Evolutionary conservation across 1,140 invertebrate genomes (phyloP), one percentile per base, ranked within the genome.

Genomic region (Tigriopus japonicus): DNA sequence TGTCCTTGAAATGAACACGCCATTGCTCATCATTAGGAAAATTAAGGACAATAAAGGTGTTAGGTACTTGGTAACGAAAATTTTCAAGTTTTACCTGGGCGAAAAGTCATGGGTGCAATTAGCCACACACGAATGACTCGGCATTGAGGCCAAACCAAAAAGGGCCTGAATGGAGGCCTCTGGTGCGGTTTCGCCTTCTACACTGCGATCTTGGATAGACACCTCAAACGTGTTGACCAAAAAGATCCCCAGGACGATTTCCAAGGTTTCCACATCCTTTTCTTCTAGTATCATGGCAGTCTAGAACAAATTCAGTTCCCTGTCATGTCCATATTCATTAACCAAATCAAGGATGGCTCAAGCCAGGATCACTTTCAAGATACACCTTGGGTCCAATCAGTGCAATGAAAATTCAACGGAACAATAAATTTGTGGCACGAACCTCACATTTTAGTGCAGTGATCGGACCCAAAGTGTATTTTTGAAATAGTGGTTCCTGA

Each of bases 61-160:
- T n/a, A n/a, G n/a, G n/a, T n/a, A n/a, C n/a, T 35, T 3, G 28
- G 3, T 35, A 9, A 9, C 28, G 28, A 3, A 35, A 5, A 35
- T 35, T 35, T 35, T 35, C 28, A 35, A 3, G 28, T 9, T 35
- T 35, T 35, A 35, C 28, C 76, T 75, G 0, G n/a, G 12, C 3
- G 28, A 28, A 58, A 58, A 58, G 10, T 41, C 17, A 42, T 58
- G 55, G 42, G 17, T 35, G 28, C 28, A 41, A 23, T 58, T 58
- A 14, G 55, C 17, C 15, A 58, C 55, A 40, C 55, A 58, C 13
- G 24, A 40, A 42, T 58, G 55, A 40, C 42, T 58, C 2, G 55
- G 55, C 55, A 58, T 58, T 3, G 55, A 58, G 17, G 55, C 55
- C 23, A 58, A 40, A 7, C 21, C 55, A 40, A 58, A 58, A 3